A percentile compares a stretch with the other conserved stretches of the same genome.
These are phyloP conservation scores for Alsophila aescularia DNA, from an alignment of 2,888 invertebrate species.

Conservation along the genomic window DNA sequence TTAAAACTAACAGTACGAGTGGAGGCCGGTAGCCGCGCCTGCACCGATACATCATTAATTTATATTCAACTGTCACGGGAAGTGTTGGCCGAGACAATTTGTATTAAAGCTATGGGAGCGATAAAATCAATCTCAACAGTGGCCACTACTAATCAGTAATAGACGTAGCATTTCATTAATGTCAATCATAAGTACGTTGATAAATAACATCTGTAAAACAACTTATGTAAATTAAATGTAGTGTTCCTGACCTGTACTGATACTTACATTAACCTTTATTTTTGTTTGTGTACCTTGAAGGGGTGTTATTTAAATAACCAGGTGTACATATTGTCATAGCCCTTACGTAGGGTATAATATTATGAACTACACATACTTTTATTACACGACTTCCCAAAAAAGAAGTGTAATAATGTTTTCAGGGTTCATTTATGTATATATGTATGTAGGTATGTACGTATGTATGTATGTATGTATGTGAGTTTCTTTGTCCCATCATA, in stretches of 20 bases:
- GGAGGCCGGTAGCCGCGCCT: slow-evolving; percentile 34
- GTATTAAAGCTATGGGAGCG: slow-evolving; percentile 38
- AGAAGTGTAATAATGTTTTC: too few species aligned
- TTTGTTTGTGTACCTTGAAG: too few species aligned
- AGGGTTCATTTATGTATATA: too few species aligned
- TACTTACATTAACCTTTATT: too few species aligned
- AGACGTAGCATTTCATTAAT: slow-evolving; percentile 37
- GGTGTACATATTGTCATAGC: too few species aligned
- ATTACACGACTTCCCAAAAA: too few species aligned
- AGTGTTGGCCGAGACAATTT: slow-evolving; percentile 59
- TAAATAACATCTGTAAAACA: slow-evolving; percentile 27
- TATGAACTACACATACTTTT: too few species aligned
- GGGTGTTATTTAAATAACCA: neutral
- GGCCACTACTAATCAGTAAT: slow-evolving; percentile 34
- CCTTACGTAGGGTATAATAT: too few species aligned
- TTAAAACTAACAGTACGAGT: neutral
- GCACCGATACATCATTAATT: slow-evolving; percentile 60
- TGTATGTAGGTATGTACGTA: too few species aligned
- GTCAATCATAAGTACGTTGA: slow-evolving; percentile 36
- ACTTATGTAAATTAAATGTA: slow-evolving; percentile 17
- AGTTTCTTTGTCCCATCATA: too few species aligned
- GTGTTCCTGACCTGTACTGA: neutral
- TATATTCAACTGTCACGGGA: slow-evolving; percentile 63
- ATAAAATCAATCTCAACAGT: slow-evolving; percentile 39
- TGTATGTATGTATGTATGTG: too few species aligned